Evolutionary conservation across 2,797 vertebrate species (phyloP), one percentile per base, ranked within the genome.

Genomic region (Pampus argenteus): DNA sequence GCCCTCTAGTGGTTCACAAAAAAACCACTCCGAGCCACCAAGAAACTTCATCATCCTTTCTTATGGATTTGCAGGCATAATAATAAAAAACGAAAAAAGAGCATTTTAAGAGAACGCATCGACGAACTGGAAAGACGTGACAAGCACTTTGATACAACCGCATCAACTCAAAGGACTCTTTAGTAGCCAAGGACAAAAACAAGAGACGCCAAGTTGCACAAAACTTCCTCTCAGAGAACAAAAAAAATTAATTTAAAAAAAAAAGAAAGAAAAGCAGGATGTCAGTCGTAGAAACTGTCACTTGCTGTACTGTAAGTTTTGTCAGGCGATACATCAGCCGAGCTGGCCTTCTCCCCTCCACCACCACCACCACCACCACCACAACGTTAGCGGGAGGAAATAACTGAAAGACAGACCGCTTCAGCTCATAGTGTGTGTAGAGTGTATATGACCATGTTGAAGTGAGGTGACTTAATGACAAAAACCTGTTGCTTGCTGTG

Each of bases 401-500:
- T 95, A 94, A 94, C 94, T 92, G 94, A 95, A 96, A 95, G 95
- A 95, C 94, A 94, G 95, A 86, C 88, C 73, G 94, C 93, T 94
- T 89, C 83, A 94, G 94, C 92, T 91, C 85, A 71, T 92, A 91
- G 87, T 96, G 94, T 96, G 95, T 82, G 93, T 94, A 95, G 95
- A 89, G 90, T 92, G 92, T 96, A 92, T 94, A 79, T 89, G 89
- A 95, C 92, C 93, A 92, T 86, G 91, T 93, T 75, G 74, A 89
- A 90, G 89, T 91, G 88, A 92, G 85, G 89, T 89, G 90, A 89
- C 68, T 79, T 79, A 84, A 87, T 56, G 70, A 85, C 36, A 81
- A 84, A 79, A 81, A 64, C 91, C 83, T 95, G 94, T 97, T 96
- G 95, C 93, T 96, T 96, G 94, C 93, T 96, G 96, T 98, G 96